These are phyloP conservation scores for Pegoplata infirma DNA, from an alignment of 2,888 invertebrate genomes.

Conservation along the genomic window DNA sequence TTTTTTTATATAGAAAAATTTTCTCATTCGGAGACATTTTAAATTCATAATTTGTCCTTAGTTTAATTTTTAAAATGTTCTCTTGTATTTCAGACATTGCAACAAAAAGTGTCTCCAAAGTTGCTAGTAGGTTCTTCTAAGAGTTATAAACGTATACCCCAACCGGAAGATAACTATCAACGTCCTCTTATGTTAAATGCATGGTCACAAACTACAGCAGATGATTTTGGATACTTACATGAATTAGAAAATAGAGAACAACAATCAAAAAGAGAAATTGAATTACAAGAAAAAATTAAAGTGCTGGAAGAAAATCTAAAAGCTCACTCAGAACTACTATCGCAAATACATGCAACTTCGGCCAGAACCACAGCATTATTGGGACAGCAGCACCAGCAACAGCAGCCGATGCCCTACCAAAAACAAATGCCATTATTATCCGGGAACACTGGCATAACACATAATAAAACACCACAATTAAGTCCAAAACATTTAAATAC, in stretches of 20 bases:
- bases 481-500: conserved; percentile 21
- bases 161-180: conserved; percentile 24
- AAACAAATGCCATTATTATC: conserved; percentile 5
- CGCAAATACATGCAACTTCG: conserved; percentile 68
- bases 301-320: conserved; percentile 69
- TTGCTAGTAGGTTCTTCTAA: conserved; percentile 14
- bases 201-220: conserved; percentile 71
- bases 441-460: conserved; percentile 43
- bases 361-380: conserved; percentile 38
- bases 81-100: not conserved
- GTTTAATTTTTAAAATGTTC: no score
- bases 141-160: conserved; percentile 38
- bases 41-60: no score
- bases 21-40: no score
- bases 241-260: conserved; percentile 51
- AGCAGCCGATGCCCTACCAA: not conserved
- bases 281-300: conserved; percentile 68
- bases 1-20: no score
- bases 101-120: not conserved
- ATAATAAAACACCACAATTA: conserved; percentile 8
- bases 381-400: conserved; percentile 27
- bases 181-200: conserved; percentile 67
- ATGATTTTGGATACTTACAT: conserved; percentile 66
- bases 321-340: conserved; percentile 68
- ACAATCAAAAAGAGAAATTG: conserved; percentile 63